A percentile compares a stretch with the other conserved stretches of the same genome.
These are phyloP conservation scores for Chymomyza costata DNA, from an alignment of 1,140 invertebrate genomes.

Conservation along the genomic window DNA sequence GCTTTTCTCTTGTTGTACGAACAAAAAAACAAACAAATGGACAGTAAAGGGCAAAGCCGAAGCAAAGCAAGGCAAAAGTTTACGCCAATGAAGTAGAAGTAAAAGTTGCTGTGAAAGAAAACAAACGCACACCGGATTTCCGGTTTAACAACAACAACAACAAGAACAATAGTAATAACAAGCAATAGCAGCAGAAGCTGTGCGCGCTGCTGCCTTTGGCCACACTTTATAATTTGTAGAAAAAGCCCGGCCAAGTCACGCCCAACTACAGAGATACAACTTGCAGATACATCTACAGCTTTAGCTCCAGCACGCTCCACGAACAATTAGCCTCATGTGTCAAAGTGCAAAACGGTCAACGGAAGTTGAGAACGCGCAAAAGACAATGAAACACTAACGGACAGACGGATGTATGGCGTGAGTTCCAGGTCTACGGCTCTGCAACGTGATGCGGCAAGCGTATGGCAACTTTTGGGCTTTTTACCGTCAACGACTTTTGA, in stretches of 20 bases:
- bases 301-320: not conserved
- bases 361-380: slow-evolving; percentile 54
- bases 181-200: not conserved
- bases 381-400: slow-evolving; percentile 41
- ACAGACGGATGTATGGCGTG: not conserved
- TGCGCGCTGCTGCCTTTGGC: slow-evolving; percentile 16
- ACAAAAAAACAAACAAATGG: not conserved
- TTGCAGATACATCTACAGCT: not conserved
- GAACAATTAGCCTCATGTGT: slow-evolving; percentile 66
- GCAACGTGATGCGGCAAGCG: slow-evolving; percentile 66
- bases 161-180: not conserved
- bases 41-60: not conserved
- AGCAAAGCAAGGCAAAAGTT: slow-evolving; percentile 42
- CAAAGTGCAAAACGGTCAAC: slow-evolving; percentile 50
- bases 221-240: slow-evolving; percentile 63
- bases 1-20: not conserved
- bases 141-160: slow-evolving; percentile 53
- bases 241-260: slow-evolving; percentile 36
- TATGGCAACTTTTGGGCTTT: slow-evolving; percentile 48
- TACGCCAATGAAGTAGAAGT: slow-evolving; percentile 24
- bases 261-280: slow-evolving; percentile 1
- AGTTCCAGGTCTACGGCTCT: slow-evolving; percentile 1
- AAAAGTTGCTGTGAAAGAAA: slow-evolving; percentile 33
- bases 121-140: slow-evolving; percentile 51
- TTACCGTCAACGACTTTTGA: slow-evolving; percentile 34